A percentile compares a stretch with the other conserved stretches of the same genome.
phyloP scores from a whole-genome alignment of 2,888 invertebrate genomes.

The Hydraecia micacea region DNA sequence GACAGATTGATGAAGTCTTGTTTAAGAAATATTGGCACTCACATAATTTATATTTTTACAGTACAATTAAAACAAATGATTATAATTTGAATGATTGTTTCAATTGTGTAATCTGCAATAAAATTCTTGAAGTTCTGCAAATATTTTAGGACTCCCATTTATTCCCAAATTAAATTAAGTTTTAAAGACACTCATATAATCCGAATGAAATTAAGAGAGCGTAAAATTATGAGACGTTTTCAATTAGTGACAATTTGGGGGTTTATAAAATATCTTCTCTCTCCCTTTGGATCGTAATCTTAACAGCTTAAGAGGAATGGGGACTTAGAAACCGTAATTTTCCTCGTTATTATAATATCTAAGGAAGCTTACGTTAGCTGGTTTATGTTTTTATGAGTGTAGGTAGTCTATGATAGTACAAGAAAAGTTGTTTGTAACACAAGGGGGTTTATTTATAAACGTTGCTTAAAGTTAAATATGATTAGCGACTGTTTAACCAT shows the following conservation, averaged over 20 bases:
- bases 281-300: constrained; percentile 33
- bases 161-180: constrained; percentile 72
- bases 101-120: constrained; percentile 25
- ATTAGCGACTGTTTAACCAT: too few relatives aligned
- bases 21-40: background rate
- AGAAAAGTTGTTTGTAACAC: background rate
- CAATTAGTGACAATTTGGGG: constrained; percentile 70
- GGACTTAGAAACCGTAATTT: background rate
- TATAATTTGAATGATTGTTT: constrained; percentile 25
- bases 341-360: background rate
- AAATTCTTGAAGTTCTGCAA: constrained; percentile 11
- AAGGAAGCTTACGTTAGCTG: constrained; percentile 6
- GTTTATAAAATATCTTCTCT: constrained; percentile 40
- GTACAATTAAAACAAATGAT: constrained; percentile 5
- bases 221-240: constrained; percentile 70
- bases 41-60: constrained; percentile 7
- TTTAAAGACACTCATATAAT: constrained; percentile 72
- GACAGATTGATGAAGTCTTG: background rate
- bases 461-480: too few relatives aligned
- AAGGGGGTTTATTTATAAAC: too few relatives aligned
- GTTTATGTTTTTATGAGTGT: background rate
- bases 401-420: background rate
- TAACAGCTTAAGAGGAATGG: constrained; percentile 19
- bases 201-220: constrained; percentile 72
- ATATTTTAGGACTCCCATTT: constrained; percentile 33